phyloP scores from a whole-genome alignment of 2,888 invertebrate species.

The Spodoptera picta region DNA sequence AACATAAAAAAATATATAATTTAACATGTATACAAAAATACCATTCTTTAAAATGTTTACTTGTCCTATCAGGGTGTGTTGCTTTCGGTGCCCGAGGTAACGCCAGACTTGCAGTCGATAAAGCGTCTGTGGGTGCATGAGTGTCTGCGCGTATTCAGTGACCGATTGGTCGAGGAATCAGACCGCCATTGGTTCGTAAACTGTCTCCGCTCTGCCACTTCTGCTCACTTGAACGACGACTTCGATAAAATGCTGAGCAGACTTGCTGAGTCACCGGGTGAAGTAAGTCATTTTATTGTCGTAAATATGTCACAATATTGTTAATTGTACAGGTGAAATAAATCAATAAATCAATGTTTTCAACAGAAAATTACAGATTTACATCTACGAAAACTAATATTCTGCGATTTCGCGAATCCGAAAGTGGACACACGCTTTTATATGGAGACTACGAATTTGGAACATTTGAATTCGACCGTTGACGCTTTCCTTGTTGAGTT shows the following conservation, averaged over 20 bases:
- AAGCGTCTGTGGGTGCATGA: slow-evolving; percentile 98
- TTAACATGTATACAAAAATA: too few relatives aligned
- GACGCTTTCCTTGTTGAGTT: slow-evolving; percentile 96
- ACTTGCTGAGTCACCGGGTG: slow-evolving; percentile 76
- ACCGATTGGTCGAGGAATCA: slow-evolving; percentile 95
- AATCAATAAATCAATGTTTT: slow-evolving; percentile 42
- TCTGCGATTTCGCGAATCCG: slow-evolving; percentile 98
- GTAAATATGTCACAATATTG: too few relatives aligned
- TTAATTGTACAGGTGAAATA: too few relatives aligned
- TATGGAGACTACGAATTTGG: slow-evolving; percentile 95
- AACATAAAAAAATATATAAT: too few relatives aligned
- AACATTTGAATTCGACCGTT: slow-evolving; percentile 93
- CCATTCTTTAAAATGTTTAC: too few relatives aligned
- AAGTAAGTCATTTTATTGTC: slow-evolving; percentile 40
- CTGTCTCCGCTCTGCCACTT: slow-evolving; percentile 90
- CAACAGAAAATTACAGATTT: slow-evolving; percentile 91
- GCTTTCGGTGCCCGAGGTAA: slow-evolving; percentile 97
- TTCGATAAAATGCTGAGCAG: slow-evolving; percentile 92
- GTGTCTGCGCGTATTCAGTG: slow-evolving; percentile 96
- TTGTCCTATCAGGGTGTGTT: slow-evolving; percentile 92
- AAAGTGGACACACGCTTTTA: slow-evolving; percentile 97
- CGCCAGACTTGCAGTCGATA: slow-evolving; percentile 94
- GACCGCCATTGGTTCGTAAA: slow-evolving; percentile 95
- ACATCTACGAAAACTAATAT: slow-evolving; percentile 95
- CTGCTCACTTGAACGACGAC: slow-evolving; percentile 89